phyloP scores from a whole-genome alignment of 2,888 invertebrate genomes.

The Eupeodes latifasciatus region DNA sequence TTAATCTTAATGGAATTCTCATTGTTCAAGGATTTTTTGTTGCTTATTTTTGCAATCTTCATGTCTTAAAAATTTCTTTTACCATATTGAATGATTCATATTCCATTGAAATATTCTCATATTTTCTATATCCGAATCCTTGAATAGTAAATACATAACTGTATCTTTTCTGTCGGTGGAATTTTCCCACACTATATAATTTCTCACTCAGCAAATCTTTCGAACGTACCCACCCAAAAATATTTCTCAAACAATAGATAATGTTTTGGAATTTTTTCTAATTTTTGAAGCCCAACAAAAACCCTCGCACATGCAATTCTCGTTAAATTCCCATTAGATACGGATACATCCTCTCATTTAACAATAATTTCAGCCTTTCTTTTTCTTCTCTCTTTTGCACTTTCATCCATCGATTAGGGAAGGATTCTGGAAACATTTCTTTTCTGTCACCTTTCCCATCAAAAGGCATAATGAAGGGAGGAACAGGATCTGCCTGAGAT shows the following conservation, averaged over 20 bases:
- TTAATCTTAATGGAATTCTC: too few relatives aligned
- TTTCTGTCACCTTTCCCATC: conserved; percentile 39
- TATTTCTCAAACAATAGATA: conserved; percentile 46
- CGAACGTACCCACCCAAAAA: conserved; percentile 27
- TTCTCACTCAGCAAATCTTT: conserved; percentile 42
- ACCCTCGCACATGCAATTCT: conserved; percentile 67
- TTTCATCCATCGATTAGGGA: conserved; percentile 48
- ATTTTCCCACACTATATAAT: conserved; percentile 56
- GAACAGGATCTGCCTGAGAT: neutral
- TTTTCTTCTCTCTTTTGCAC: neutral
- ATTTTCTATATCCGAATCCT: neutral
- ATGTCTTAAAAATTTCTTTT: too few relatives aligned
- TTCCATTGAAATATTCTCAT: conserved; percentile 4
- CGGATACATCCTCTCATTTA: conserved; percentile 47
- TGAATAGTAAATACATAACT: conserved; percentile 33
- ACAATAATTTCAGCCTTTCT: conserved; percentile 20
- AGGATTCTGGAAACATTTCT: conserved; percentile 8
- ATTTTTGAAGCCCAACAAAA: neutral
- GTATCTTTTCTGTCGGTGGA: neutral
- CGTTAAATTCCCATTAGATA: conserved; percentile 75
- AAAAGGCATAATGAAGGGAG: neutral
- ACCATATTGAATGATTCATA: neutral
- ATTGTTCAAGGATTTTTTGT: too few relatives aligned
- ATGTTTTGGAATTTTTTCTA: conserved; percentile 6
- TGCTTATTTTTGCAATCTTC: too few relatives aligned